Base-by-base conservation (phyloP, 2,113 vertebrate genomes). In the Noctilio leporinus region DNA sequence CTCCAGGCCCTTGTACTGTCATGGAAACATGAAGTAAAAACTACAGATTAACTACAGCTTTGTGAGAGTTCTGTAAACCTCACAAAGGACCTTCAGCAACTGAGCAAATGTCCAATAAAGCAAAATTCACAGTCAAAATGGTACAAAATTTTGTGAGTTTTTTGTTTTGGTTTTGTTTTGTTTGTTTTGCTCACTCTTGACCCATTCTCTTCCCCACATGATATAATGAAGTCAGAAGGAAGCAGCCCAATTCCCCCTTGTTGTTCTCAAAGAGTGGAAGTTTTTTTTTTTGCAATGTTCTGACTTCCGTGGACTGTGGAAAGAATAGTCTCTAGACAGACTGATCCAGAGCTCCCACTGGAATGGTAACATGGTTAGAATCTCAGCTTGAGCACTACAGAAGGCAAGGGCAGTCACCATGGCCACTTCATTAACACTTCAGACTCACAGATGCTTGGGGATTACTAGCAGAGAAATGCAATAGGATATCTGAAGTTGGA, bases 201-300 rank as follows among this genome's bases (percentile, higher is more conserved):
- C n/a, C 10, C 84, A 62, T 38, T 62, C 10, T 4, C 4, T 81
- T 7, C 43, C 16, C 4, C n/a, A 30, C 5, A n/a, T 26, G 35
- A 24, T 47, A 7, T 3, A 15, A 1, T 49, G 53, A 87, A 7
- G 53, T 87, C 65, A 62, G 14, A 28, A 80, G 75, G 15, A 87
- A 62, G 16, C 10, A n/a, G 4, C 11, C 20, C 20, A 51, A 28
- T 51, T 22, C 19, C 51, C 26, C 40, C 15, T 35, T n/a, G 10
- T 1, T 0, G 40, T 30, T 5, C 35, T 62, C 8, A 4, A 59
- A 62, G 20, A 62, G 4, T 10, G 19, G 1, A n/a, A n/a, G 19
- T 62, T 49, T 26, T 15, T 76, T 43, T 20, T 28, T n/a, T 62
- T 72, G 15, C 15, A 28, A 7, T 28, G 28, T 87, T 40, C 28